Base-by-base conservation (phyloP, 2,888 invertebrate genomes). In the Hirudinaria manillensis region DNA sequence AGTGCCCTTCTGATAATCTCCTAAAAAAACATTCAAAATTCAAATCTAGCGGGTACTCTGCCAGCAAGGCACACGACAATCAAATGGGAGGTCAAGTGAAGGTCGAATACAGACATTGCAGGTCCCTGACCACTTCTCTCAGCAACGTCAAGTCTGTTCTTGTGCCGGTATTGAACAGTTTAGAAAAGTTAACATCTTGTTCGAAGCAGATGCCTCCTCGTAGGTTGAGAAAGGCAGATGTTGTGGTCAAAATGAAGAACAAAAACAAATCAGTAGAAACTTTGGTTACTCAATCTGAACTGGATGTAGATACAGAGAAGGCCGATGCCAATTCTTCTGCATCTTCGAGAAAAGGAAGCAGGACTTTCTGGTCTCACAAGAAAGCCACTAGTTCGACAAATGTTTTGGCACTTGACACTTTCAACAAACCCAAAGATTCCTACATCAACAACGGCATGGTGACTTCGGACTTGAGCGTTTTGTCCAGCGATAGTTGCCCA, bases 81-180 rank as follows among this genome's bases (percentile, higher is more conserved):
- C 19, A 55, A 29, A 24, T n/a, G 13, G n/a, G 29, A n/a, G 32
- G 29, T 32, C 29, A 56, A 13, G 36, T 73, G 13, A 73, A 45
- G 21, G 24, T 32, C 6, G 73, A 73, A 36, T 29, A 32, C 36
- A 24, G 73, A 36, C 61, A 61, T 21, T 53, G 65, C 36, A 73
- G 36, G 16, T 73, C 73, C 21, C 65, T 73, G 32, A 65, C 73
- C 24, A 73, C 29, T 24, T 73, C 73, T 16, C 65, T 73, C 2
- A 73, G 65, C 38, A 73, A 38, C 65, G 73, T 73, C 19, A 73
- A 73, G 32, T 73, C 73, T 2, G 73, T 73, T 34, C 56, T 73
- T 24, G 65, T 73, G n/a, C 73, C 73, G n/a, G 73, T 73, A 10
- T 36, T 73, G 27, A 73, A 73, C 27, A 56, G 56, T 24, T 19